Conservation (phyloP, 1,140 invertebrate genomes). For the Diachasma alloeum region DNA sequence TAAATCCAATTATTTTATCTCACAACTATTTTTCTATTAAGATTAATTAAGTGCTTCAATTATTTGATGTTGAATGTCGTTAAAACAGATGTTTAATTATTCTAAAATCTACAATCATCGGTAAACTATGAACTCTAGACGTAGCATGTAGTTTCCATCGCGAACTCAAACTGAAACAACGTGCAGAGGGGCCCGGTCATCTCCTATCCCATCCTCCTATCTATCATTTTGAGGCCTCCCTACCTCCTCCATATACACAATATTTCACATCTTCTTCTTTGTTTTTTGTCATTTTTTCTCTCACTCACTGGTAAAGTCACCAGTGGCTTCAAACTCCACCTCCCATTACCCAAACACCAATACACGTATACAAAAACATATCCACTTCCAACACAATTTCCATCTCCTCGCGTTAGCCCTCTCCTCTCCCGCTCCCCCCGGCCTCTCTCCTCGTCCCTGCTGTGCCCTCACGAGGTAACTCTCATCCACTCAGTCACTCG, state of each 20-base stretch:
- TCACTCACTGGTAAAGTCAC: not conserved
- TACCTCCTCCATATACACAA: slow-evolving; percentile 17
- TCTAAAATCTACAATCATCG: not conserved
- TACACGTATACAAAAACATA: not conserved
- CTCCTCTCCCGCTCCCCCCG: slow-evolving; percentile 25
- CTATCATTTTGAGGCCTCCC: slow-evolving; percentile 61
- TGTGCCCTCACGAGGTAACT: slow-evolving; percentile 21
- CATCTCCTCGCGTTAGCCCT: slow-evolving; percentile 27
- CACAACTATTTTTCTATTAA: not conserved
- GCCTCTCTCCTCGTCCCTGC: slow-evolving; percentile 34
- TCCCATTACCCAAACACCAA: not conserved
- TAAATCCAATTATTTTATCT: not conserved
- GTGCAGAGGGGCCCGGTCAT: slow-evolving; percentile 50
- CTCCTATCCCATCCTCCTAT: slow-evolving; percentile 59
- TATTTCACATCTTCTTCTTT: slow-evolving; percentile 27
- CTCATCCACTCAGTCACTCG: slow-evolving; percentile 53
- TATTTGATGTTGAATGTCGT: not conserved
- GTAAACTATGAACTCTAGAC: slow-evolving; percentile 36
- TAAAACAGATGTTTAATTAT: not conserved
- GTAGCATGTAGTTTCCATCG: slow-evolving; percentile 56
- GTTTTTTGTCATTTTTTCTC: slow-evolving; percentile 12
- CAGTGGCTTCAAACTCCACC: not conserved
- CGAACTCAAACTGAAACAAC: slow-evolving; percentile 61
- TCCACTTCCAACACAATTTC: not conserved
- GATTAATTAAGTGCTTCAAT: not conserved